Base-by-base conservation (phyloP, 1,140 invertebrate species). In the Aphidius ervi region DNA sequence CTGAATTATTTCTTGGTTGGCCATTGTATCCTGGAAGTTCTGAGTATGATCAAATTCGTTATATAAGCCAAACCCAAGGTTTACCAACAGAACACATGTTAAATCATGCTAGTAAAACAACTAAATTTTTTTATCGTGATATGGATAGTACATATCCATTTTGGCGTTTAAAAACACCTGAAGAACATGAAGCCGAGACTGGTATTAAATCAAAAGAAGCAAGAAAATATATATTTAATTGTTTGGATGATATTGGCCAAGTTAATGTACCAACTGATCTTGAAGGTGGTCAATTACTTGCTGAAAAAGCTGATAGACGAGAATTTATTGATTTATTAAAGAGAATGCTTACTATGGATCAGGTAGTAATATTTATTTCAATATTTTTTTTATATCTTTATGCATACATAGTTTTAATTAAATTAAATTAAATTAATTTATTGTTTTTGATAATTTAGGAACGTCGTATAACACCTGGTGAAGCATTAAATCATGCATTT, bases 151-250 rank as follows among this genome's bases (percentile, higher is more conserved):
- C 93, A 23, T 97, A 98, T 81, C 95, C 95, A 42, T 98, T 97
- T 82, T 99, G 96, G 96, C 84, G 96, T 68, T 81, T 99, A 7
- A 98, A 98, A 87, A 97, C 94, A 58, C 94, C 95, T 2, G 97
- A 99, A 79, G 97, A 99, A 81, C 95, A 99, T 77, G 97, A 99
- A 82, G 87, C 89, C 1, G 97, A 99, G 82, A 99, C 95, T 49
- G 92, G 93, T 59, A 97, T 98, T 65, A 98, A 98, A 82, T 98
- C 95, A 46, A 99, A 99, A 83, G 98, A 99, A 83, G 97, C 97
- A 0, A 83, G 98, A 71, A 99, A 99, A 79, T 99, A 99, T 80
- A 98, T 99, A 69, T 99, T 99, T 81, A 99, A 99, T 79, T 98
- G 95, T 79, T 83, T 99, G 52, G 98, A 99, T 73, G 98, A 99